These are phyloP conservation scores for Tipula helvola DNA, from an alignment of 2,888 invertebrate genomes.

Conservation along the genomic window DNA sequence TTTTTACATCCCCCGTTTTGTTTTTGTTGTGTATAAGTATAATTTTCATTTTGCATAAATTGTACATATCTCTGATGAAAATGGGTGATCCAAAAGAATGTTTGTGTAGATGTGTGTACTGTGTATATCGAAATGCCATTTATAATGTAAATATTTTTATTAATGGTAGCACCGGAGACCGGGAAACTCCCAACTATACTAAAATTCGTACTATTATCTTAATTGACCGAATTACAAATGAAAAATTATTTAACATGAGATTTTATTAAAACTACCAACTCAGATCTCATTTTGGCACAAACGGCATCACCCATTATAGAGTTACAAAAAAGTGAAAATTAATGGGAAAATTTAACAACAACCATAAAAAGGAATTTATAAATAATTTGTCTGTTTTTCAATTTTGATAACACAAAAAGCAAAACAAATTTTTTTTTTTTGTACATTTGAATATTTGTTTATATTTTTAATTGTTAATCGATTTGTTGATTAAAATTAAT, in stretches of 20 bases:
- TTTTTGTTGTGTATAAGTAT: not conserved
- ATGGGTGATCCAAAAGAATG: not conserved
- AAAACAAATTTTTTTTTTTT: not conserved
- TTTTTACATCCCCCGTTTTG: not conserved
- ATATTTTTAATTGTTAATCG: constrained; percentile 4
- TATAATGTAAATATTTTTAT: not conserved
- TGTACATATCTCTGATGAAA: not conserved
- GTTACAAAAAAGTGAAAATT: not conserved
- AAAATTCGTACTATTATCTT: too few relatives aligned
- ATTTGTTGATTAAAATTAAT: constrained; percentile 4
- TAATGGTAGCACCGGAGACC: not conserved
- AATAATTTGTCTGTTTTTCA: not conserved
- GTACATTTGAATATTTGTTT: not conserved
- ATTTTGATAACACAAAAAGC: not conserved
- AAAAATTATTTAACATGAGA: not conserved
- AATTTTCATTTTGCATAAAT: not conserved
- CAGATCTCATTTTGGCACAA: not conserved
- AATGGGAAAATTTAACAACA: not conserved
- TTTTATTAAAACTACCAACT: too few relatives aligned
- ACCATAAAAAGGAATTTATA: not conserved
- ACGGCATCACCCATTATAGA: not conserved
- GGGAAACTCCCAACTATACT: not conserved
- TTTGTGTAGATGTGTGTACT: not conserved
- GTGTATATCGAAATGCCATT: not conserved
- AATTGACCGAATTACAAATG: not conserved